These are phyloP conservation scores for Batillaria attramentaria DNA, from an alignment of 1,140 invertebrate species.

Conservation along the genomic window DNA sequence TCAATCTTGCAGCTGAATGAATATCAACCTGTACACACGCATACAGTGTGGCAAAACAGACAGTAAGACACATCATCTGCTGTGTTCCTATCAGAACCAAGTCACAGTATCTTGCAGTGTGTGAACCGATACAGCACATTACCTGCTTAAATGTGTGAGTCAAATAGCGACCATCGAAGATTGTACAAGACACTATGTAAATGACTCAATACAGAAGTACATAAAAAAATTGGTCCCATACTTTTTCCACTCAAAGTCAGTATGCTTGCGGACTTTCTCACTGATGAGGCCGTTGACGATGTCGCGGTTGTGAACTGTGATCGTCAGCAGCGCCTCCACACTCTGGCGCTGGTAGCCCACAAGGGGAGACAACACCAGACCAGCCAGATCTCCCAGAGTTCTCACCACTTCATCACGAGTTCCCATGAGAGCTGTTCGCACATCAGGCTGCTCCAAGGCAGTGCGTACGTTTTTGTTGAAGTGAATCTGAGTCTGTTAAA, in stretches of 20 bases:
- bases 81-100: too few relatives aligned
- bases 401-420: constrained; percentile 59
- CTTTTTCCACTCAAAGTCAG: constrained; percentile 72
- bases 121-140: too few relatives aligned
- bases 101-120: too few relatives aligned
- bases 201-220: too few relatives aligned
- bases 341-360: constrained; percentile 63
- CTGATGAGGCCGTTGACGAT: constrained; percentile 82
- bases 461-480: constrained; percentile 68
- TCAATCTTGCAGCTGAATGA: too few relatives aligned
- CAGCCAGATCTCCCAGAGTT: constrained; percentile 60
- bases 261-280: constrained; percentile 68
- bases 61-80: neutral
- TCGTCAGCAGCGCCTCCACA: constrained; percentile 86
- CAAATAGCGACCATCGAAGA: too few relatives aligned
- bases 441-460: constrained; percentile 55
- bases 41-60: neutral
- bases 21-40: neutral
- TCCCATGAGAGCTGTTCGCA: constrained; percentile 45
- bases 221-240: too few relatives aligned
- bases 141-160: too few relatives aligned
- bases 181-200: too few relatives aligned
- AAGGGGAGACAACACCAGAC: constrained; percentile 62
- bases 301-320: constrained; percentile 90
- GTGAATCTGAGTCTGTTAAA: constrained; percentile 67